Evolutionary conservation across 2,797 vertebrate genomes (phyloP).

Genomic region (Holocentrus rufus): DNA sequence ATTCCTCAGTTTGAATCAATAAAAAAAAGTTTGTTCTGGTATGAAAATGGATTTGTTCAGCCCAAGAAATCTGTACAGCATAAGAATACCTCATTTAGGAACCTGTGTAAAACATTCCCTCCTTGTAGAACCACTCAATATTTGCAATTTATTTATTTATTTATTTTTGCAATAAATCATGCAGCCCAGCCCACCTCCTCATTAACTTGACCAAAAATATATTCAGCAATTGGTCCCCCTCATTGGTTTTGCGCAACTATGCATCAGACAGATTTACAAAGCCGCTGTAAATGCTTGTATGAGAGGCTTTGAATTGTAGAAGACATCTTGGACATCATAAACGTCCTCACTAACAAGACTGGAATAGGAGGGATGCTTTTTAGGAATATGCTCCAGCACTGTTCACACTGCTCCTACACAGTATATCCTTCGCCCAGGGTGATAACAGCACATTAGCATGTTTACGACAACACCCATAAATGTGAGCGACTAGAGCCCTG

Average conservation of each 20-base stretch:
- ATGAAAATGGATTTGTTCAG: conserved; percentile 12
- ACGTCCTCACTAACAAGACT: conserved; percentile 27
- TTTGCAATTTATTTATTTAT: too few relatives aligned
- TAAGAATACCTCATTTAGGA: background rate
- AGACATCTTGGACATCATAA: conserved; percentile 16
- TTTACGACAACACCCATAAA: conserved; percentile 55
- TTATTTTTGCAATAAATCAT: background rate
- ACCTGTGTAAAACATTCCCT: background rate
- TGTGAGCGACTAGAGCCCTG: conserved; percentile 41
- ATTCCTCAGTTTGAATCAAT: conserved; percentile 1
- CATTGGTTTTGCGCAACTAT: background rate
- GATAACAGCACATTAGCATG: conserved; percentile 58
- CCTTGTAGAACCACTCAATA: too few relatives aligned
- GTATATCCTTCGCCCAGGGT: conserved; percentile 43
- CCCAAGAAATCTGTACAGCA: background rate
- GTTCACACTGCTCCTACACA: conserved; percentile 13
- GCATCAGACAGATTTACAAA: background rate
- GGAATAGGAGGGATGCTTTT: conserved; percentile 1
- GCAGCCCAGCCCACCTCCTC: background rate
- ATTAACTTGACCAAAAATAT: background rate
- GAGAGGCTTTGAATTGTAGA: background rate
- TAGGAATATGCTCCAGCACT: conserved; percentile 8
- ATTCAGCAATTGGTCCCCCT: background rate
- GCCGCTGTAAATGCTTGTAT: conserved; percentile 18
- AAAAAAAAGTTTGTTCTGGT: background rate